phyloP scores from a whole-genome alignment of 2,797 vertebrate genomes.

The Rhabdophis nuchalis region DNA sequence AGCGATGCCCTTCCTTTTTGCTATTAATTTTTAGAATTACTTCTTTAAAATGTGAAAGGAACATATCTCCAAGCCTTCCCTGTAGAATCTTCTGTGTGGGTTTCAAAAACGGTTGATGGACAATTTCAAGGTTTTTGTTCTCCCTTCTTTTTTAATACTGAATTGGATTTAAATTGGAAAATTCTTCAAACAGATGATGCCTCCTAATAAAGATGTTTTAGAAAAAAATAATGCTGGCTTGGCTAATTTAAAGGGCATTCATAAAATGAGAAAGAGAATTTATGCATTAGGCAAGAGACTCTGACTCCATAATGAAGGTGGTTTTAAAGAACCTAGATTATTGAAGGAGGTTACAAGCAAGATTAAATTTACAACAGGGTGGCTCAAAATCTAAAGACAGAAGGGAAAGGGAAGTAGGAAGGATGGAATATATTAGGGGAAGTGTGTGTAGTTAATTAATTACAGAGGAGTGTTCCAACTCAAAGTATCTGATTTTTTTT shows the following conservation, averaged over 20 bases:
- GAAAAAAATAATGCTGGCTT: not conserved
- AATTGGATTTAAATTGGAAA: not conserved
- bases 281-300: not conserved
- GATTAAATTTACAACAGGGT: not conserved
- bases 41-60: not conserved
- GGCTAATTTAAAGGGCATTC: not conserved
- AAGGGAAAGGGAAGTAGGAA: not conserved
- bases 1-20: not conserved
- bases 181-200: not conserved
- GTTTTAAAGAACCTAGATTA: not conserved
- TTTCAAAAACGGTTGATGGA: not conserved
- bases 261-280: not conserved
- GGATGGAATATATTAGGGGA: not conserved
- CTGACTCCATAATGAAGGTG: not conserved
- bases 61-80: not conserved
- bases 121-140: not conserved
- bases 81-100: not conserved
- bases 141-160: not conserved
- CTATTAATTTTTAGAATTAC: not conserved
- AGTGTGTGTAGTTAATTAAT: not conserved
- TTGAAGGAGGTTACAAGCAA: not conserved
- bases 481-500: not conserved
- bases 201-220: not conserved
- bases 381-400: not conserved
- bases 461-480: not conserved